Conservation (phyloP, 1,140 invertebrate genomes). For the Drosophila tristis region DNA sequence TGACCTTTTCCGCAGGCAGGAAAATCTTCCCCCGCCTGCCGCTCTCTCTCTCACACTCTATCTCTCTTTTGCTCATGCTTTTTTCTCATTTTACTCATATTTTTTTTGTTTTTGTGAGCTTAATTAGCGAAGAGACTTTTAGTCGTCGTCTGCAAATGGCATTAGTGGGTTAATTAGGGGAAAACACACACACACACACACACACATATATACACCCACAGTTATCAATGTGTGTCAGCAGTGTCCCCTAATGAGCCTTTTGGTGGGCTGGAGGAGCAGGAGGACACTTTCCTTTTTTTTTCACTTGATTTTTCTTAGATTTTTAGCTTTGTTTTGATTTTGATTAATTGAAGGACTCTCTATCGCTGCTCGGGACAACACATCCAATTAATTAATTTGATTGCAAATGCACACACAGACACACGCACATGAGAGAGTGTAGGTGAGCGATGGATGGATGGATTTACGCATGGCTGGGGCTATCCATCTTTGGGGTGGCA, state of each 20-base stretch:
- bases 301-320: neutral
- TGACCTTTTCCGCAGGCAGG: constrained; percentile 78
- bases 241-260: constrained; percentile 59
- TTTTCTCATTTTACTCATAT: constrained; percentile 38
- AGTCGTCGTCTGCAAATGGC: constrained; percentile 63
- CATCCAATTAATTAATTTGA: constrained; percentile 44
- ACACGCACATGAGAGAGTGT: neutral
- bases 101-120: constrained; percentile 44
- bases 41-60: constrained; percentile 15
- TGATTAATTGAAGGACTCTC: constrained; percentile 41
- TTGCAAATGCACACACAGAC: constrained; percentile 7
- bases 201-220: constrained; percentile 13
- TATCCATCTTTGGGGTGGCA: constrained; percentile 7
- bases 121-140: constrained; percentile 64
- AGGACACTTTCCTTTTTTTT: constrained; percentile 7
- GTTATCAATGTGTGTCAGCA: constrained; percentile 68
- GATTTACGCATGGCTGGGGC: neutral
- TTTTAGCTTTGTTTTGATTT: constrained; percentile 46
- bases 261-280: constrained; percentile 5
- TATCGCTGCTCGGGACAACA: constrained; percentile 21
- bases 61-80: constrained; percentile 4
- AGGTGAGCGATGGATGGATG: too few relatives aligned
- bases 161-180: constrained; percentile 77
- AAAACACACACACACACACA: constrained; percentile 34
- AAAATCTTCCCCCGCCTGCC: constrained; percentile 35